Percentiles rank a stretch among this genome's conserved stretches.
These are phyloP conservation scores for Takifugu flavidus DNA, from an alignment of 2,113 vertebrate species.

Conservation along the genomic window DNA sequence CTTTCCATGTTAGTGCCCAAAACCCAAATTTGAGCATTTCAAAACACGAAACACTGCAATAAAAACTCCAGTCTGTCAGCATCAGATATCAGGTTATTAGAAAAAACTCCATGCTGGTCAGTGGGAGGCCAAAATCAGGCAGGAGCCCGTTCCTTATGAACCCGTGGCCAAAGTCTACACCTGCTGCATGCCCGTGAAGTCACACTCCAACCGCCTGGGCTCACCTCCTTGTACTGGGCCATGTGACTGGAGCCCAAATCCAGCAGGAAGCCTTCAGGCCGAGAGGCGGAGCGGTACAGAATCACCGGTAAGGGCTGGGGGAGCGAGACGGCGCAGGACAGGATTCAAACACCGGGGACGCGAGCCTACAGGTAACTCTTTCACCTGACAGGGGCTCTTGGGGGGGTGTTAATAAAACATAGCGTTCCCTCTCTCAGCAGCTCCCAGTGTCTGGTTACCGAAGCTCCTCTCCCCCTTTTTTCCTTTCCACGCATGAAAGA, in stretches of 20 bases:
- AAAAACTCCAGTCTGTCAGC: neutral
- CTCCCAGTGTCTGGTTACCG: conserved; percentile 67
- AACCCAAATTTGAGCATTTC: neutral
- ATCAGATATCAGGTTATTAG: conserved; percentile 2
- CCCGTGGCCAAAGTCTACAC: neutral
- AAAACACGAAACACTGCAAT: neutral
- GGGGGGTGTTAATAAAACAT: conserved; percentile 74
- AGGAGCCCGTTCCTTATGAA: conserved; percentile 5
- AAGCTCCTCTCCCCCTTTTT: conserved; percentile 35
- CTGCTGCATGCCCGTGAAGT: conserved; percentile 57
- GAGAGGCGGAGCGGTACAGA: conserved; percentile 60
- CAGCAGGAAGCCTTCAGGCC: conserved; percentile 55
- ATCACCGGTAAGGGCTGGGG: conserved; percentile 58
- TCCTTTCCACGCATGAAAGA: conserved; percentile 68
- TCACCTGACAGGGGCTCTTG: conserved; percentile 19
- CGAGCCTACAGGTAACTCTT: conserved; percentile 24
- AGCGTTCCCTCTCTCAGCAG: conserved; percentile 36
- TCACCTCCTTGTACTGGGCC: conserved; percentile 72
- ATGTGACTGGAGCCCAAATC: conserved; percentile 39
- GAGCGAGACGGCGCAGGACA: conserved; percentile 52
- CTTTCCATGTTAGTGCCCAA: neutral
- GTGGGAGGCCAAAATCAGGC: neutral
- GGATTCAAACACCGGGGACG: conserved; percentile 31
- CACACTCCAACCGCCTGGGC: conserved; percentile 52
- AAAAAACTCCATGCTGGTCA: conserved; percentile 52